Evolutionary conservation across 1,140 invertebrate species (phyloP), one percentile per base, ranked within the genome.

Genomic region (Dinoponera quadriceps): DNA sequence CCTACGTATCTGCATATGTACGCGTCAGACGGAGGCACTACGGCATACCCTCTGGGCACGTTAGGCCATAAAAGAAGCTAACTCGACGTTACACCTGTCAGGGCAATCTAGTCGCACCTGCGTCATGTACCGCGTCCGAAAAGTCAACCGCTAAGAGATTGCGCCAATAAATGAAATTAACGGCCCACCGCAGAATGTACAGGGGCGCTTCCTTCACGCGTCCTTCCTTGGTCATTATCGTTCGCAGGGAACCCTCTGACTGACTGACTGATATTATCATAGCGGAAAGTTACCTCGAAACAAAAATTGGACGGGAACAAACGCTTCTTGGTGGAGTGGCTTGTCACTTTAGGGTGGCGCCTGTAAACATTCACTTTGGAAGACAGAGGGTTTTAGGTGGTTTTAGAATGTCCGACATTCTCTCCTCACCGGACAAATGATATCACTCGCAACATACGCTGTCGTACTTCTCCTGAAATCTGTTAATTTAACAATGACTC

Each of bases 101-200:
- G 85, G 90, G 54, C 86, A 91, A 90, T 91, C 90, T 86, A 51
- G 33, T 77, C 63, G 51, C 77, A 92, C 91, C 91, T 90, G 78
- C 78, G 77, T 92, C 90, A 92, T 91, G 87, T 69, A 80, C 81
- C 87, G 68, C 80, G 81, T 82, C 59, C 81, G 38, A 86, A 83
- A 89, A 90, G 82, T 88, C 85, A 90, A 91, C 90, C 89, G 83
- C 85, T 91, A 91, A 90, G 86, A 90, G 90, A 91, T 91, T 91
- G 88, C 88, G 73, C 74, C 68, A 82, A 73, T 72, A 90, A 91
- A 91, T 87, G 86, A 87, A 90, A 91, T 90, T 90, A 91, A 60
- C 60, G 33, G 65, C 71, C 63, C 63, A 55, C 73, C 54, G 33
- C 57, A 49, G 63, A 9, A 9, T 62, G 55, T 55, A 22, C 71